phyloP scores from a whole-genome alignment of 2,797 vertebrate genomes.

The Sebastes oblongus region DNA sequence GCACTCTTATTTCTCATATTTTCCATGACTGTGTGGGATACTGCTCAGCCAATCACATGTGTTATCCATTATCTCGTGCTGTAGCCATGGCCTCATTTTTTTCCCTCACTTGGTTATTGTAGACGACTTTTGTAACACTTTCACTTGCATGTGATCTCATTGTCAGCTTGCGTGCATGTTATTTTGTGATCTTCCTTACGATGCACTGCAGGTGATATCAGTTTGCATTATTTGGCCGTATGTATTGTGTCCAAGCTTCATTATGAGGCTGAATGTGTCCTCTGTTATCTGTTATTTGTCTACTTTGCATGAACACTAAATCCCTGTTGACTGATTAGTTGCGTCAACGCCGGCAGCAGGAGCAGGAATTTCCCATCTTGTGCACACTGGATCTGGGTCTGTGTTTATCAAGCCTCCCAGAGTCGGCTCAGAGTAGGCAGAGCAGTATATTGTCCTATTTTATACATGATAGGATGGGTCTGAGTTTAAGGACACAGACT shows the following conservation, averaged over 20 bases:
- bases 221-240: background rate
- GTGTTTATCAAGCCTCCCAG: constrained; percentile 25
- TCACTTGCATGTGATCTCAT: constrained; percentile 32
- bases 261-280: background rate
- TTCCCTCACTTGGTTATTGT: constrained; percentile 42
- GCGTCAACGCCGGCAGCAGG: constrained; percentile 16
- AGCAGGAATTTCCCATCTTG: constrained; percentile 35
- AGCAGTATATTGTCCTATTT: constrained; percentile 3
- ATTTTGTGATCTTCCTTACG: constrained; percentile 10
- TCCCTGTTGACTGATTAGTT: constrained; percentile 29
- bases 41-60: constrained; percentile 72
- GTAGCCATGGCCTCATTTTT: constrained; percentile 61
- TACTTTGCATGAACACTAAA: background rate
- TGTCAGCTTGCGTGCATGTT: constrained; percentile 1
- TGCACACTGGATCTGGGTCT: constrained; percentile 16
- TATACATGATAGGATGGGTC: background rate
- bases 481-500: background rate
- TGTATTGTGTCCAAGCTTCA: background rate
- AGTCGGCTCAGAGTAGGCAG: background rate
- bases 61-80: constrained; percentile 76
- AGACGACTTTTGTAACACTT: constrained; percentile 37
- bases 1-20: constrained; percentile 72
- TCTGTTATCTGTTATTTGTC: constrained; percentile 5
- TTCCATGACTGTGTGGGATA: constrained; percentile 75
- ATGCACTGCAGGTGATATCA: background rate